Percentiles rank a stretch among this genome's conserved stretches.
Conservation (phyloP, 2,113 vertebrate species). For the Rhinolophus ferrumequinum region DNA sequence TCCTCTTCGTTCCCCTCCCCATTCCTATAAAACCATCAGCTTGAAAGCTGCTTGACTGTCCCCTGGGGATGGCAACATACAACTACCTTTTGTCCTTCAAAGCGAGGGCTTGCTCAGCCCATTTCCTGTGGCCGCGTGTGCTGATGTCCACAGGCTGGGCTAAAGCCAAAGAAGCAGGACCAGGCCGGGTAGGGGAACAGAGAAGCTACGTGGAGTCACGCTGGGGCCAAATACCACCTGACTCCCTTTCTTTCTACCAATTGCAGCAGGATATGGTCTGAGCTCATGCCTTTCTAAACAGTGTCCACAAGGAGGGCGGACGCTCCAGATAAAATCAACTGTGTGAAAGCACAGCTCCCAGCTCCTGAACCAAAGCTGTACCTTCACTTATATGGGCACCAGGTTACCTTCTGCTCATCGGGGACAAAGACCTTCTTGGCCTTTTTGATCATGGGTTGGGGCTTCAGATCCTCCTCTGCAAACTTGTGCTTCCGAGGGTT, state of each 20-base stretch:
- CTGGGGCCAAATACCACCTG: not conserved
- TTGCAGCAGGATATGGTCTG: not conserved
- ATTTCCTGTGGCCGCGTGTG: not conserved
- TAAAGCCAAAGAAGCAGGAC: not conserved
- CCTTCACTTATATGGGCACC: not conserved
- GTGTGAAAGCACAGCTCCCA: not conserved
- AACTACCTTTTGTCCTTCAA: constrained; percentile 41
- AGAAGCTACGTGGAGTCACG: not conserved
- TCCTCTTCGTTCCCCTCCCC: not conserved
- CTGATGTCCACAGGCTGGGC: not conserved
- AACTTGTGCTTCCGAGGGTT: constrained; percentile 98
- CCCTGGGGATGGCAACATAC: not conserved
- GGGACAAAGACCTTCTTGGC: constrained; percentile 98
- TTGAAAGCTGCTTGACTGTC: not conserved
- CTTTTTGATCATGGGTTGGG: constrained; percentile 99
- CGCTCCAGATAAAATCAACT: not conserved
- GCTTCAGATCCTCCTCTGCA: constrained; percentile 97
- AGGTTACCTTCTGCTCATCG: constrained; percentile 94
- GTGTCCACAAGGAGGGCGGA: not conserved
- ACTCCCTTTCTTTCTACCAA: not conserved
- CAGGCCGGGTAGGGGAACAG: not conserved
- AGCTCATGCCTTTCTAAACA: not conserved
- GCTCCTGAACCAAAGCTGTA: not conserved
- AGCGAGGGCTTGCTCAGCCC: not conserved
- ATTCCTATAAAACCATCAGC: not conserved